Evolutionary conservation across 2,797 vertebrate species (phyloP), one percentile per base, ranked within the genome.

Genomic region (Sebastes steindachneri): DNA sequence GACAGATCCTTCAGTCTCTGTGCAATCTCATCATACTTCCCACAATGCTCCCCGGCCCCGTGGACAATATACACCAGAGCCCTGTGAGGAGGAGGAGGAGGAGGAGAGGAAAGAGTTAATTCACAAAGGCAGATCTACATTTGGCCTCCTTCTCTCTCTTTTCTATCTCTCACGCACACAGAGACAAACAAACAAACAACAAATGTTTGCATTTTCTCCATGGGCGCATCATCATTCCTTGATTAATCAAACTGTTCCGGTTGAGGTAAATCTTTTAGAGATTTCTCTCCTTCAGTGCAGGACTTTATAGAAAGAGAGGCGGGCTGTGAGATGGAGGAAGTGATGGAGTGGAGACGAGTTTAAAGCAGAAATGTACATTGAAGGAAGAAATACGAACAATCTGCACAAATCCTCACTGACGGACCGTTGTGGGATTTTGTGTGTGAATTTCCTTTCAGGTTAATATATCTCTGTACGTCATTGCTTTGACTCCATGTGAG

Each of bases 31-130:
- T 96, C 94, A 2, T 99, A 99, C 17, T 95, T 95, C 80, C 97
- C 97, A 23, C 96, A 96, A 87, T 99, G 98, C 85, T 99, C 99
- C 66, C 96, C 98, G 0, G 97, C 97, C 4, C 99, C 99, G 0
- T 99, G 99, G 64, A 87, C 95, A 59, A 99, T 92, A 55, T 98
- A 98, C 87, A 99, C 95, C 45, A 99, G 95, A 11, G 96, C 98
- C 94, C 99, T 99, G 94, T 60, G 23, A 29, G 35, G 35, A 86
- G n/a, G 41, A 86, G 14, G 70, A 63, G 23, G 41, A 37, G 23
- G 41, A 86, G 25, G 70, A 64, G 60, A 55, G 29, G 60, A 2
- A 25, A 21, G 53, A n/a, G 33, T 76, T 55, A 1, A 73, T 19
- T 68, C 5, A 51, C 35, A 64, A 31, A 25, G 21, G 1, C 25